These are phyloP conservation scores for Disparrhopalites patrizii DNA, from an alignment of 2,888 invertebrate species.

Conservation along the genomic window DNA sequence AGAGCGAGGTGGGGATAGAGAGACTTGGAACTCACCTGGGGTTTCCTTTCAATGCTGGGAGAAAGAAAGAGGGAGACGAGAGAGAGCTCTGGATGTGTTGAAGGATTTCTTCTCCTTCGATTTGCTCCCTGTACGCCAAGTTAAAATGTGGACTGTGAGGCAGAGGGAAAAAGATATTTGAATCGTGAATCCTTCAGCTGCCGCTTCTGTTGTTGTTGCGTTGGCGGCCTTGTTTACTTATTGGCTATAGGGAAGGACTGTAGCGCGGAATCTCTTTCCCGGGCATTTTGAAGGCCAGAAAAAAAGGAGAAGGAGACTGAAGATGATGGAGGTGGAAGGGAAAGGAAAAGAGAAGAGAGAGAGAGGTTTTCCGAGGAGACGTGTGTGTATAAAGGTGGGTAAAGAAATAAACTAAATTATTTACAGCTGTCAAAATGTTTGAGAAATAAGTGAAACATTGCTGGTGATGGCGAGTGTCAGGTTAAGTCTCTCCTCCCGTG, in stretches of 20 bases:
- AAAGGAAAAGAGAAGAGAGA: too few species aligned
- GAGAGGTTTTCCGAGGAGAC: too few species aligned
- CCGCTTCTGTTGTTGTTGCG: not conserved
- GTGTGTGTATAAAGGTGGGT: slow-evolving; percentile 6
- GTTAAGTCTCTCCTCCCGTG: not conserved
- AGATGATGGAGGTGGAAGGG: too few species aligned
- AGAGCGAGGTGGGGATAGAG: not conserved
- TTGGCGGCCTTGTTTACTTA: not conserved
- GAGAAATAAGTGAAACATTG: slow-evolving; percentile 15
- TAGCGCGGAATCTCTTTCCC: not conserved
- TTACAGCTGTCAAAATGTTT: slow-evolving; percentile 32
- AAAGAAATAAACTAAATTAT: slow-evolving; percentile 34
- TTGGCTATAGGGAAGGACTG: not conserved
- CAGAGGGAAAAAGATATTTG: not conserved
- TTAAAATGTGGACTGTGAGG: not conserved
- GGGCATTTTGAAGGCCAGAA: not conserved
- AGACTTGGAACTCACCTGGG: slow-evolving; percentile 32
- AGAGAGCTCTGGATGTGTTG: not conserved
- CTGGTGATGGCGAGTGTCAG: not conserved
- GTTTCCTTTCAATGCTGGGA: slow-evolving; percentile 28
- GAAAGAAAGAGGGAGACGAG: not conserved
- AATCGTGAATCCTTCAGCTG: not conserved
- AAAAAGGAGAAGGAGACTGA: not conserved
- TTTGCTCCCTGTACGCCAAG: not conserved
- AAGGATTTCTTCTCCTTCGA: not conserved